These are phyloP conservation scores for Centropristis striata DNA, from an alignment of 2,113 vertebrate species.

Conservation along the genomic window DNA sequence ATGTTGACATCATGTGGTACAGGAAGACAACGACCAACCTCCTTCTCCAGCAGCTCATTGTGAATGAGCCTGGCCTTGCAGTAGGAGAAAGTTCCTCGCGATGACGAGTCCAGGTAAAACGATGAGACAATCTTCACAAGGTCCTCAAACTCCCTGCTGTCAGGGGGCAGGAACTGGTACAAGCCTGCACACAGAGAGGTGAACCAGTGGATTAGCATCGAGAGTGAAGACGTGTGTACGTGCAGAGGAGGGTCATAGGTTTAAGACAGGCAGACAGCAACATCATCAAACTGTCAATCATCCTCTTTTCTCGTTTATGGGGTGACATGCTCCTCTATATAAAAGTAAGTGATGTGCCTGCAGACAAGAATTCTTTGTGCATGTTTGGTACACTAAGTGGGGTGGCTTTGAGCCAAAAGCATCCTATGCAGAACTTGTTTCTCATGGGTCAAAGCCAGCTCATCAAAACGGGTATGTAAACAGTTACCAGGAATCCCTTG, in stretches of 20 bases:
- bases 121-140: conserved; percentile 92
- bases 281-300: not conserved
- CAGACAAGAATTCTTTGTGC: not conserved
- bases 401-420: not conserved
- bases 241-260: not conserved
- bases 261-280: not conserved
- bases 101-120: conserved; percentile 90
- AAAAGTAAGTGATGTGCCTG: not conserved
- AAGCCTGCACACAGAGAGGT: conserved; percentile 85
- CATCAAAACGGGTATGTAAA: not conserved
- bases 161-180: conserved; percentile 89
- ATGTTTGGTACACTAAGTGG: not conserved
- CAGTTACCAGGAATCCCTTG: not conserved
- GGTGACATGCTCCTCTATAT: not conserved
- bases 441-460: not conserved
- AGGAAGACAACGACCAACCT: conserved; percentile 81
- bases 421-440: not conserved
- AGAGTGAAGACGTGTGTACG: not conserved
- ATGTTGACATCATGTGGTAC: not conserved
- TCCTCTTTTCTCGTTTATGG: not conserved
- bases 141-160: conserved; percentile 95
- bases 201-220: conserved; percentile 8
- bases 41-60: conserved; percentile 96
- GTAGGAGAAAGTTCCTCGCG: conserved; percentile 91
- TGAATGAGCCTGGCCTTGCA: conserved; percentile 92